Evolutionary conservation across 37 sponge, comb jelly and placozoan species (phyloP).

Genomic region (Agelas oroides): DNA sequence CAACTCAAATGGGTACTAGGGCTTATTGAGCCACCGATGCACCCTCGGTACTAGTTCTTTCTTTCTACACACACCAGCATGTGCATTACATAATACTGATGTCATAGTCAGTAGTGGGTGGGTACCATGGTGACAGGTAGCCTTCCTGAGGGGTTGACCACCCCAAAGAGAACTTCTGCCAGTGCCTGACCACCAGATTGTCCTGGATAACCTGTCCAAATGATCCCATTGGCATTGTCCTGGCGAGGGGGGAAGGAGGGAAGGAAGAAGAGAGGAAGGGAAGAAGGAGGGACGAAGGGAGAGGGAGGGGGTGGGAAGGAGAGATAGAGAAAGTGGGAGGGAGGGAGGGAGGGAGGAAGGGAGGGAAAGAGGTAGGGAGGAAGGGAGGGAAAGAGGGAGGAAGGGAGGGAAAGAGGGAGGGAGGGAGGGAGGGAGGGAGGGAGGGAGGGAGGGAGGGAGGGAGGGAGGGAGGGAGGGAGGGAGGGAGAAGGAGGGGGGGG

Average conservation of each 20-base stretch:
- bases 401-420: not conserved
- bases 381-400: slow-evolving; percentile 9
- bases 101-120: too few species aligned
- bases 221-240: slow-evolving; percentile 69
- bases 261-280: not conserved
- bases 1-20: too few species aligned
- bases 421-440: not conserved
- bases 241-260: not conserved
- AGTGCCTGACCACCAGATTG: slow-evolving; percentile 85
- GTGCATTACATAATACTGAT: too few species aligned
- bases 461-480: slow-evolving; percentile 15
- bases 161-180: slow-evolving; percentile 81
- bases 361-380: slow-evolving; percentile 10
- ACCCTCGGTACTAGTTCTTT: too few species aligned
- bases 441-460: slow-evolving; percentile 22
- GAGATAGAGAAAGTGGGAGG: not conserved
- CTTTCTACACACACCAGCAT: too few species aligned
- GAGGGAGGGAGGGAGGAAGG: not conserved
- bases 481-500: not conserved
- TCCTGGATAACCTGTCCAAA: slow-evolving; percentile 86
- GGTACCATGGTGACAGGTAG: slow-evolving; percentile 81
- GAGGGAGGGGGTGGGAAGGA: not conserved
- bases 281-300: not conserved
- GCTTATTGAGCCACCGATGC: too few species aligned
- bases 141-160: slow-evolving; percentile 78